phyloP scores from a whole-genome alignment of 2,113 vertebrate species.

The Diphyllodes magnificus region DNA sequence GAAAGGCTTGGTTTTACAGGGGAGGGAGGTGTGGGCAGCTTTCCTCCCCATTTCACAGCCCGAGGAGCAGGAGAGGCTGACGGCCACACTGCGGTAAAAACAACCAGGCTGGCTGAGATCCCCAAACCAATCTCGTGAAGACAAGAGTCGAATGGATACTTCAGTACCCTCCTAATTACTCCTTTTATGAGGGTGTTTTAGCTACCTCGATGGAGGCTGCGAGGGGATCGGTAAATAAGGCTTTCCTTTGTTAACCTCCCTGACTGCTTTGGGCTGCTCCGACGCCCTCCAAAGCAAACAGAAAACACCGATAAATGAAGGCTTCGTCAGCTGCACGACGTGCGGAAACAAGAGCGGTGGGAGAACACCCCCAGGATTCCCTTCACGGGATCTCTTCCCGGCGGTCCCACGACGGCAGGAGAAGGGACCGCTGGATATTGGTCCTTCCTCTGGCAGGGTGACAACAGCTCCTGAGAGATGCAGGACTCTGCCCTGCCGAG shows the following conservation, averaged over 20 bases:
- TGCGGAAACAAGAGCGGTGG: not conserved
- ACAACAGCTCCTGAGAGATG: not conserved
- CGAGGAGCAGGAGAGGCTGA: not conserved
- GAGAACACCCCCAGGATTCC: not conserved
- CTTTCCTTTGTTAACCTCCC: conserved; percentile 1
- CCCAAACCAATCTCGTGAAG: not conserved
- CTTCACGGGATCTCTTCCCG: not conserved
- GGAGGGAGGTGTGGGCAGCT: not conserved
- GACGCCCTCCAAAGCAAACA: conserved; percentile 5
- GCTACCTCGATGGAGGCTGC: not conserved
- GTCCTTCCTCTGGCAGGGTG: not conserved
- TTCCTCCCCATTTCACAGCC: not conserved
- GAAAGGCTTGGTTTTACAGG: not conserved
- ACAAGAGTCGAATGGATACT: not conserved
- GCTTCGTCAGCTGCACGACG: not conserved
- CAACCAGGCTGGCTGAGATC: not conserved
- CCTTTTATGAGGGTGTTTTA: not conserved
- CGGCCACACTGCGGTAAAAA: rapidly evolving
- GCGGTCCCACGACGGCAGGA: rapidly evolving
- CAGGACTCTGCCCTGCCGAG: not conserved
- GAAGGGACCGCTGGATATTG: rapidly evolving
- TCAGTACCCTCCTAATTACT: not conserved
- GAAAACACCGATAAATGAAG: not conserved
- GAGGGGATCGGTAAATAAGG: not conserved
- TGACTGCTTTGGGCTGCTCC: not conserved